Evolutionary conservation across 2,797 vertebrate species (phyloP), one percentile per base, ranked within the genome.

Genomic region (Chiloscyllium punctatum): DNA sequence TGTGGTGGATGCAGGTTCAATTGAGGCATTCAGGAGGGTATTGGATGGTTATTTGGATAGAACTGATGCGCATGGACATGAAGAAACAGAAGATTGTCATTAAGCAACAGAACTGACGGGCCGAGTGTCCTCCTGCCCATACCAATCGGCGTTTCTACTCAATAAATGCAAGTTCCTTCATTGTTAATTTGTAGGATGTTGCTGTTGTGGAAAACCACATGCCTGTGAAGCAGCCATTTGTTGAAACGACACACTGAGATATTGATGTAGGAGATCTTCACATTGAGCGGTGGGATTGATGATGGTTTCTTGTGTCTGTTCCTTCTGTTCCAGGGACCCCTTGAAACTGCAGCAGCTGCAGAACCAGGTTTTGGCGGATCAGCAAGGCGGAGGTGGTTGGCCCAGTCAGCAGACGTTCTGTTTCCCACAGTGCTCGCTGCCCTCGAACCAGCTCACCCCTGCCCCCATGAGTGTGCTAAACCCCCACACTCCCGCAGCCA

Each of bases 321-420:
- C 97, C 96, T 97, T 96, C 79, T 94, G 37, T 95, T 86, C 0
- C 97, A 99, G 99, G 96, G 99, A 99, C 97, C 97, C 98, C 0
- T 96, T 98, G 96, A 98, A 98, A 97, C 97, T 99, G 97, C 99
- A 99, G 97, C 99, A 99, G 96, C 98, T 99, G 96, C 99, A 99
- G 97, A 98, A 99, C 96, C 99, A 99, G 97, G 98, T 99, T 97
- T 98, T 99, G 15, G 96, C 98, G 96, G 99, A 99, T 96, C 98
- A 97, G 97, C 98, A 98, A 97, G 99, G 99, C 98, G 98, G 98
- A 51, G 96, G 97, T 95, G 96, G 96, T 96, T 98, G 98, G 97
- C 98, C 96, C 96, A 98, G 96, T 92, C 97, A 97, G 27, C 96
- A 97, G 72, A 97, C 97, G 96, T 96, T 98, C 96, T 96, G 95